Percentiles rank a stretch among this genome's conserved stretches.
Evolutionary conservation across 1,140 invertebrate genomes (phyloP).

Genomic region (Drosophila athabasca): DNA sequence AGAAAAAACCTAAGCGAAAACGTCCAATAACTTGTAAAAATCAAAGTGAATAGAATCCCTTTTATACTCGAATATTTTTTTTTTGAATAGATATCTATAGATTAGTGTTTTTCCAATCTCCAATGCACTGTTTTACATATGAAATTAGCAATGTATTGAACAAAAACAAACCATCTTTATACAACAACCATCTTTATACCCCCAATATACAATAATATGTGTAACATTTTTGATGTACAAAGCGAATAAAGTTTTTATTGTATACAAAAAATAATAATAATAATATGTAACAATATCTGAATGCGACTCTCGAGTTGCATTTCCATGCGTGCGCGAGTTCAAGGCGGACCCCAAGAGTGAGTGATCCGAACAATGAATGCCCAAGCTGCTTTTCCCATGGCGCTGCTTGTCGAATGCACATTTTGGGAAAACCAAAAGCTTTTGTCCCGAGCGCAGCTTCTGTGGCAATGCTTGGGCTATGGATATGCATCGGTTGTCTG

Average conservation of each 20-base stretch:
- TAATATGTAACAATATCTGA: conserved; percentile 7
- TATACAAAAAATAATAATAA: conserved; percentile 53
- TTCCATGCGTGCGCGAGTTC: conserved; percentile 37
- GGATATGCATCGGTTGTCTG: conserved; percentile 40
- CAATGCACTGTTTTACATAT: conserved; percentile 33
- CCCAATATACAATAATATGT: conserved; percentile 52
- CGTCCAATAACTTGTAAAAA: conserved; percentile 38
- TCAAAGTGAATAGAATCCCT: conserved; percentile 5
- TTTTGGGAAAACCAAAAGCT: conserved; percentile 38
- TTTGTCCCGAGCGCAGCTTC: conserved; percentile 17
- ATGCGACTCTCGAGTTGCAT: conserved; percentile 14
- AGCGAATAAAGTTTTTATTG: conserved; percentile 76
- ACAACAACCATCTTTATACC: neutral
- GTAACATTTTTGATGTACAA: conserved; percentile 72
- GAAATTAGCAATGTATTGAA: conserved; percentile 32
- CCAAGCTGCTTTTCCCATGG: conserved; percentile 37
- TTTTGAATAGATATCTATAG: conserved; percentile 21
- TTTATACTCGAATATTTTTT: conserved; percentile 39
- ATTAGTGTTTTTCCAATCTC: conserved; percentile 27
- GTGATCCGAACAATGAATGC: conserved; percentile 20
- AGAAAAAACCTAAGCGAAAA: conserved; percentile 10
- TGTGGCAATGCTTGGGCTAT: conserved; percentile 26
- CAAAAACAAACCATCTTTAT: conserved; percentile 22
- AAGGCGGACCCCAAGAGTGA: conserved; percentile 27
- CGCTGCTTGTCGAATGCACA: conserved; percentile 12